Evolutionary conservation across 2,888 invertebrate genomes (phyloP).

Genomic region (Folsomia manolachei): DNA sequence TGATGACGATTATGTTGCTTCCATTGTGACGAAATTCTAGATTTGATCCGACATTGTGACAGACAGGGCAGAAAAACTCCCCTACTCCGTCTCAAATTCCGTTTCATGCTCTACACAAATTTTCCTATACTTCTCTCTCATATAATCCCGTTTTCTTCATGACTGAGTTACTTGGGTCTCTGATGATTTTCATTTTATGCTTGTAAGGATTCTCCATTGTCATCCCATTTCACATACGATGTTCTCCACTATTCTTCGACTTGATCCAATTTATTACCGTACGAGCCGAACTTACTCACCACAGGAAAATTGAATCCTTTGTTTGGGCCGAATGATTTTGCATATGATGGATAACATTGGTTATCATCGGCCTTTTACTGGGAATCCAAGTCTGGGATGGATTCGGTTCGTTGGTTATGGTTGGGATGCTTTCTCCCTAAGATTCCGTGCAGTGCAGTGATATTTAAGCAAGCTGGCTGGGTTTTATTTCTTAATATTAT

Average conservation of each 20-base stretch:
- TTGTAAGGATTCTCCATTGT: not conserved
- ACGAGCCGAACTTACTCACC: not conserved
- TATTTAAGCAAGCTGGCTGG: not conserved
- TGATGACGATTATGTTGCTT: conserved; percentile 8
- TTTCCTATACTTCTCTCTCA: not conserved
- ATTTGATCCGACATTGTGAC: conserved; percentile 6
- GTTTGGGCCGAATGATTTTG: not conserved
- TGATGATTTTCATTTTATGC: not conserved
- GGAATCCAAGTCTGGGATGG: too few relatives aligned
- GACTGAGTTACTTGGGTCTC: not conserved
- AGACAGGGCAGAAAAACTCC: not conserved
- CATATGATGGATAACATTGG: not conserved
- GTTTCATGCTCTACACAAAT: not conserved
- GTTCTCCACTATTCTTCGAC: not conserved
- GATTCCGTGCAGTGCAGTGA: not conserved
- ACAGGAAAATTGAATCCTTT: not conserved
- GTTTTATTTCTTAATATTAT: not conserved
- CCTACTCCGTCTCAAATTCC: not conserved
- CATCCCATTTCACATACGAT: too few relatives aligned
- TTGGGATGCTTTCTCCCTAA: not conserved
- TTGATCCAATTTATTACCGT: not conserved
- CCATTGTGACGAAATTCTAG: conserved; percentile 2
- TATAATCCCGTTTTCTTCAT: not conserved
- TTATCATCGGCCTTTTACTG: not conserved
- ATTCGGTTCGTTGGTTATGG: too few relatives aligned